Evolutionary conservation across 2,113 vertebrate species (phyloP).

Genomic region (Gambusia holbrooki): DNA sequence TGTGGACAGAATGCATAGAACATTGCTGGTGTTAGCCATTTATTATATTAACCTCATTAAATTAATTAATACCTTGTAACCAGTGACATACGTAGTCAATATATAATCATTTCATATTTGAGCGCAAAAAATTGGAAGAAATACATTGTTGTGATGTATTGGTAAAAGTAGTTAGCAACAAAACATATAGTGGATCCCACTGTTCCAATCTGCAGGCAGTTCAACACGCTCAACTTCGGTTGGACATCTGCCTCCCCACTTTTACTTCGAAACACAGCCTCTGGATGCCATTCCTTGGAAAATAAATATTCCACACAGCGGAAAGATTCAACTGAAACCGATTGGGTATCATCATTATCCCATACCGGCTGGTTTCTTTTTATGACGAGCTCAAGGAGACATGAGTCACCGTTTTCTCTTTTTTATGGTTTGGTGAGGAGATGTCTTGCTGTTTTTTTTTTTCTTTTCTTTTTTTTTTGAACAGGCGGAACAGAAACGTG

Average conservation of each 20-base stretch:
- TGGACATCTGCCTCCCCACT: not conserved
- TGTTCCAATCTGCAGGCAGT: not conserved
- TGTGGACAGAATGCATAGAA: not conserved
- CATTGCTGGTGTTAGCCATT: not conserved
- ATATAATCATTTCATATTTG: not conserved
- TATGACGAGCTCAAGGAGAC: too few species aligned
- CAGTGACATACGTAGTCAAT: too few species aligned
- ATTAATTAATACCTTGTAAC: too few species aligned
- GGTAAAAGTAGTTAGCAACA: not conserved
- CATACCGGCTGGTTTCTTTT: not conserved
- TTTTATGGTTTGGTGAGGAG: not conserved
- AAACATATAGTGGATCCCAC: not conserved
- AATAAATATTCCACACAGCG: not conserved
- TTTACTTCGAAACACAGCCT: not conserved
- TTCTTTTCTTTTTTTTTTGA: not conserved
- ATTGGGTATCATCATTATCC: not conserved
- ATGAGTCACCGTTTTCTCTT: constrained; percentile 46
- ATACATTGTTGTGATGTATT: not conserved
- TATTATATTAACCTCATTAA: too few species aligned
- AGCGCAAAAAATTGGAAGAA: not conserved
- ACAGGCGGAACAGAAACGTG: not conserved
- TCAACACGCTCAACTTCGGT: not conserved
- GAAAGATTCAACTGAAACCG: constrained; percentile 9
- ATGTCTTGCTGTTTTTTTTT: not conserved
- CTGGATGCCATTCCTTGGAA: not conserved